Evolutionary conservation across 2,888 invertebrate genomes (phyloP).

Genomic region (Patella depressa): DNA sequence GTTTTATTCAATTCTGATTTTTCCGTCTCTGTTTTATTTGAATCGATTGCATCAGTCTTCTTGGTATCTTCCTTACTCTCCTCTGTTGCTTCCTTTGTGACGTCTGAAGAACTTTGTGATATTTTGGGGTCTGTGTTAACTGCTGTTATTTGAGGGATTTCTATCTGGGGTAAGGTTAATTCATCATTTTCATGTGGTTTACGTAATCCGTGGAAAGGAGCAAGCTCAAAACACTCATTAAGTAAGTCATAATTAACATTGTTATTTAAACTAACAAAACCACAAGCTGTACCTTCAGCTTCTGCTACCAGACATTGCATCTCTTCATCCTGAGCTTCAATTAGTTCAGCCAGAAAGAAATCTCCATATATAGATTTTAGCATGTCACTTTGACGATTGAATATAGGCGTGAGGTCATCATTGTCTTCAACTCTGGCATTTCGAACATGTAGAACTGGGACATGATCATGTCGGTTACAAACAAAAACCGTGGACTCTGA

Average conservation of each 20-base stretch:
- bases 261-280: conserved; percentile 70
- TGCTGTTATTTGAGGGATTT: conserved; percentile 34
- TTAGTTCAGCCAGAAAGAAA: conserved; percentile 71
- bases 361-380: conserved; percentile 69
- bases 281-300: conserved; percentile 70
- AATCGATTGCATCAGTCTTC: too few species aligned
- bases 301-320: conserved; percentile 71
- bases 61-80: background rate
- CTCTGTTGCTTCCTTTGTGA: background rate
- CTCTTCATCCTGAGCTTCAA: conserved; percentile 70
- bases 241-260: conserved; percentile 68
- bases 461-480: conserved; percentile 67
- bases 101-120: background rate
- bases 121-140: background rate
- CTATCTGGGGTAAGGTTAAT: conserved; percentile 37
- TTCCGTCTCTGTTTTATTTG: background rate
- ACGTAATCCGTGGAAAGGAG: conserved; percentile 68
- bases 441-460: conserved; percentile 68
- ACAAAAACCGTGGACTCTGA: conserved; percentile 48
- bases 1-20: background rate
- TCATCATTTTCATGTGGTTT: conserved; percentile 64
- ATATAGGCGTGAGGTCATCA: conserved; percentile 71
- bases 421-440: conserved; percentile 71
- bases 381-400: conserved; percentile 70
- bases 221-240: conserved; percentile 70